These are phyloP conservation scores for Molossus alvarezi DNA, from an alignment of 2,797 vertebrate species.

Conservation along the genomic window DNA sequence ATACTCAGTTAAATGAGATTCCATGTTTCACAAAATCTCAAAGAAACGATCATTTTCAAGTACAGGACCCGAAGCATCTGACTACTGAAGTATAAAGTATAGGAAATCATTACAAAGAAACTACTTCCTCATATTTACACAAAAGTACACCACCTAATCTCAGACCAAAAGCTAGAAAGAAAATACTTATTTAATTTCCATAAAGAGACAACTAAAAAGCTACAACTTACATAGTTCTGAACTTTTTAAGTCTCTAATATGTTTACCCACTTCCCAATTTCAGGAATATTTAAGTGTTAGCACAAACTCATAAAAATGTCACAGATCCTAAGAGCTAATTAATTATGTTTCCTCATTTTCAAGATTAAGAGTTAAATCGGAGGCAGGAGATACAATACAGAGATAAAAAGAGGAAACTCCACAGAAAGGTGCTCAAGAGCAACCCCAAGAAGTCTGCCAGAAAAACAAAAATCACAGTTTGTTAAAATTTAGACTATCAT, in stretches of 20 bases:
- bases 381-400: background rate
- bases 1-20: background rate
- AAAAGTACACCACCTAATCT: background rate
- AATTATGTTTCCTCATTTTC: conserved; percentile 19
- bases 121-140: conserved; percentile 4
- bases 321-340: background rate
- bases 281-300: conserved; percentile 28
- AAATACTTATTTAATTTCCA: conserved; percentile 19
- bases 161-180: conserved; percentile 32
- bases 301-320: conserved; percentile 36
- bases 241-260: conserved; percentile 28
- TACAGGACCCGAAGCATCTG: conserved; percentile 5
- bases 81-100: conserved; percentile 14
- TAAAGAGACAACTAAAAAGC: background rate
- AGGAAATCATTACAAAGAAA: conserved; percentile 61
- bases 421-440: conserved; percentile 40
- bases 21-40: background rate
- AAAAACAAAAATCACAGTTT: conserved; percentile 36
- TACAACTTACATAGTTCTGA: conserved; percentile 35
- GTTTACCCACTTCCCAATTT: background rate
- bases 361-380: conserved; percentile 27
- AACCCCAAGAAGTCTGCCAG: conserved; percentile 35
- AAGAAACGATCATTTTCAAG: conserved; percentile 57
- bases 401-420: conserved; percentile 10
- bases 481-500: conserved; percentile 55